Evolutionary conservation across 1,140 invertebrate species (phyloP), one percentile per base, ranked within the genome.

Genomic region (Drosophila pandora): DNA sequence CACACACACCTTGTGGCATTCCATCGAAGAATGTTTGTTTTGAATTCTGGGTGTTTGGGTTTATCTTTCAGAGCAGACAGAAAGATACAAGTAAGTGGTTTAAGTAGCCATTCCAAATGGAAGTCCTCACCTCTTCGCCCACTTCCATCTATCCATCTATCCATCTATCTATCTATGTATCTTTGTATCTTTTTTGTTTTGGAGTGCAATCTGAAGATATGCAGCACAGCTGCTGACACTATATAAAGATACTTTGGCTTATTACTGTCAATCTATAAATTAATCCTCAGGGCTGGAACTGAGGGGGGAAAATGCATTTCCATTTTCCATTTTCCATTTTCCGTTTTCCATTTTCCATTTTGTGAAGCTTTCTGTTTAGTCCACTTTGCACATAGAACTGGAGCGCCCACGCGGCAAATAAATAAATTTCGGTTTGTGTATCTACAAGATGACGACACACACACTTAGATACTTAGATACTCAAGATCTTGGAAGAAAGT

Each of bases 381-480:
- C 30, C 63, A 79, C 62, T 69, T 68, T 52, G 69, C 69, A 67
- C 41, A 57, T 47, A 32, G 9, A 72, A 60, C 48, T 74, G 58
- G 47, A 64, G 50, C 52, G 54, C 69, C 59, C 69, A 74, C 70
- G 55, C 62, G 34, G 58, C 62, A 60, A 61, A 71, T 61, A 60
- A 39, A 60, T 61, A 73, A 67, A 48, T 65, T 61, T 60, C 52
- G 43, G 6, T 47, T 47, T 23, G 43, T 45, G 58, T 63, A 79
- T 79, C 70, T 63, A 63, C 45, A 64, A 80, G 77, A 61, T 76
- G 72, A 72, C 21, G 56, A 78, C 67, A 72, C 62, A 32, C 12
- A 21, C 45, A 17, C 43, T 56, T 23, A 39, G 28, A 54, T 7
- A 39, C 43, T 37, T 3, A 30, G 9, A 43, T 21, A 28, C 2